Base-by-base conservation (phyloP, 2,797 vertebrate species). In the Myoxocephalus aenaeus region DNA sequence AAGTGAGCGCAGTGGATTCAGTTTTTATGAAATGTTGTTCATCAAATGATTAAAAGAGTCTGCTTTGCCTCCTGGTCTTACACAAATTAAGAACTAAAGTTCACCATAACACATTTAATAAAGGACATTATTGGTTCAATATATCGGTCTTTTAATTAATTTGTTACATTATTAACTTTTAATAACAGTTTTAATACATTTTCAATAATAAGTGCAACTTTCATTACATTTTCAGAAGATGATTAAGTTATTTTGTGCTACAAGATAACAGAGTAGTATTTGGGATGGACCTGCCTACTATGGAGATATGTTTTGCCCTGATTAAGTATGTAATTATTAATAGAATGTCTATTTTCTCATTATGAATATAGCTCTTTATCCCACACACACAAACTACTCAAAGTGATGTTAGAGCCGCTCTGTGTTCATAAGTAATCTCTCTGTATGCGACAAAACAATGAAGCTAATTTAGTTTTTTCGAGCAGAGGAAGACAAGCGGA, bases 401-500 rank as follows among this genome's bases (percentile, higher is more conserved):
- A 7, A 25, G 1, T 22, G 51, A 12, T 12, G 50, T 5, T 25
- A 22, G 10, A 50, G 48, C 48, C 9, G 48, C 51, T 4, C 51
- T 25, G 51, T 53, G 51, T n/a, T 48, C 50, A n/a, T 25, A 4
- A 53, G 22, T 13, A 7, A 25, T 12, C n/a, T 11, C 22, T 25
- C 13, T 14, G 20, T 22, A 4, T n/a, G 48, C 3, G 9, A 8
- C 15, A 6, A 65, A 22, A 1, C 48, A 54, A 42, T 15, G 46
- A 53, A 34, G 2, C 11, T 27, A 48, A 10, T 8, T 25, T 20
- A 32, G 2, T 29, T 32, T 5, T 1, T 10, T n/a, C 71, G 0
- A 1, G 0, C 3, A n/a, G 15, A 29, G 0, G 17, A 34, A 61
- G 25, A 63, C 64, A 91, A 87, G 82, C 27, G 44, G 18, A 20